Evolutionary conservation across 2,888 invertebrate genomes (phyloP).

Genomic region (Cephalotes varians): DNA sequence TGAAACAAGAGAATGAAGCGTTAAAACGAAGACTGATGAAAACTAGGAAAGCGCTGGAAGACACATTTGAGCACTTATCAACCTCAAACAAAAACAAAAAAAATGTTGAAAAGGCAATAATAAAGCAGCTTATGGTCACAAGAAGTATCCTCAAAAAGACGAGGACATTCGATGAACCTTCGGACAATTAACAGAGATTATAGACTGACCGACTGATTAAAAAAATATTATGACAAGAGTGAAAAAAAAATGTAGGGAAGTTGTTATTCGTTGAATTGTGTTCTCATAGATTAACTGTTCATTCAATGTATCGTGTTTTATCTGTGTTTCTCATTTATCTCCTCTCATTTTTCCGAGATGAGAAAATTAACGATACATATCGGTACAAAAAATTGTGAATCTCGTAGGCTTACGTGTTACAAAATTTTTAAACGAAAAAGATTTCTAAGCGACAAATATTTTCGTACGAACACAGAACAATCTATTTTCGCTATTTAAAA

Average conservation of each 20-base stretch:
- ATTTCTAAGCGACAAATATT: slow-evolving; percentile 66
- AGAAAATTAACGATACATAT: slow-evolving; percentile 32
- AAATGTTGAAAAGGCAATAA: slow-evolving; percentile 93
- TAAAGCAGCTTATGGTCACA: slow-evolving; percentile 83
- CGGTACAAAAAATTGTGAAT: slow-evolving; percentile 30
- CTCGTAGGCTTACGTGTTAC: not conserved
- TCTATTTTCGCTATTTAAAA: slow-evolving; percentile 51
- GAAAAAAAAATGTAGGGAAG: not conserved
- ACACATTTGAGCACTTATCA: slow-evolving; percentile 91
- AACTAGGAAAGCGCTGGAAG: slow-evolving; percentile 91
- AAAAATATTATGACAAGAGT: slow-evolving; percentile 5
- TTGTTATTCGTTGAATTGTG: slow-evolving; percentile 46
- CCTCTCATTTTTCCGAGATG: slow-evolving; percentile 1
- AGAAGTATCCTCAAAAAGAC: slow-evolving; percentile 84
- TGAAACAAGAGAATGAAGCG: slow-evolving; percentile 90
- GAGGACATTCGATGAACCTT: slow-evolving; percentile 83
- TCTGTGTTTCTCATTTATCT: slow-evolving; percentile 18
- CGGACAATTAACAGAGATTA: slow-evolving; percentile 75
- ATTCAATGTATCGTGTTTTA: slow-evolving; percentile 39
- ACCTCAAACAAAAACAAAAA: slow-evolving; percentile 93
- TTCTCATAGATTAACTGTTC: slow-evolving; percentile 41
- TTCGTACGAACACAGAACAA: slow-evolving; percentile 66
- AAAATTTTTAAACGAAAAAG: slow-evolving; percentile 33
- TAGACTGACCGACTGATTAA: slow-evolving; percentile 30
- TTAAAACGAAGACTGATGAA: slow-evolving; percentile 90